phyloP scores from a whole-genome alignment of 2,888 invertebrate genomes.

The Tetropium fuscum region DNA sequence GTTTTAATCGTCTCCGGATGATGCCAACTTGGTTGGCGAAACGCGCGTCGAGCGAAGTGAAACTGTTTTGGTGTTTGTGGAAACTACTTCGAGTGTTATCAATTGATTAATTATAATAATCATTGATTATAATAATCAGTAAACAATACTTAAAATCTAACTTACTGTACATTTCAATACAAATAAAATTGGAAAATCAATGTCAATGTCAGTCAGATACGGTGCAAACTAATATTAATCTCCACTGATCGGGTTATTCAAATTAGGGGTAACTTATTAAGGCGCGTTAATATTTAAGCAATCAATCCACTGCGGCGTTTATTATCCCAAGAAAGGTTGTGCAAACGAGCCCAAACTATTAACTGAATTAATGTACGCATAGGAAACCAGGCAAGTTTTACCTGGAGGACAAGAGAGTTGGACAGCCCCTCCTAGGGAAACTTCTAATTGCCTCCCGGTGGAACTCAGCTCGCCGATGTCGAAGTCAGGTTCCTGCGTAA shows the following conservation, averaged over 20 bases:
- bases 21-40: too few relatives aligned
- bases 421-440: conserved; percentile 87
- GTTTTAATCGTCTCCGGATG: too few relatives aligned
- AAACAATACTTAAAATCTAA: too few relatives aligned
- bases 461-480: conserved; percentile 69
- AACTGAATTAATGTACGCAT: conserved; percentile 35
- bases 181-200: too few relatives aligned
- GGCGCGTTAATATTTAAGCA: conserved; percentile 39
- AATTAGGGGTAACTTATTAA: conserved; percentile 34
- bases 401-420: conserved; percentile 88
- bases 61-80: too few relatives aligned
- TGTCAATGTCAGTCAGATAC: too few relatives aligned
- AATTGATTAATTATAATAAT: too few relatives aligned
- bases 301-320: conserved; percentile 38
- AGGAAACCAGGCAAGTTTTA: conserved; percentile 53
- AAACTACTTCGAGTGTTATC: too few relatives aligned
- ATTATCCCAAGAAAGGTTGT: conserved; percentile 7
- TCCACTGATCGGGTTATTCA: conserved; percentile 15
- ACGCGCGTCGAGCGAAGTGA: too few relatives aligned
- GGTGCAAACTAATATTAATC: conserved; percentile 20
- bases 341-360: conserved; percentile 37
- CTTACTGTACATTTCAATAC: too few relatives aligned
- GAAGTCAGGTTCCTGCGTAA: conserved; percentile 71
- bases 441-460: conserved; percentile 80
- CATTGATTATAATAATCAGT: too few relatives aligned